Evolutionary conservation across 2,888 invertebrate genomes (phyloP), one percentile per base, ranked within the genome.

Genomic region (Lasioglossum figueresi): DNA sequence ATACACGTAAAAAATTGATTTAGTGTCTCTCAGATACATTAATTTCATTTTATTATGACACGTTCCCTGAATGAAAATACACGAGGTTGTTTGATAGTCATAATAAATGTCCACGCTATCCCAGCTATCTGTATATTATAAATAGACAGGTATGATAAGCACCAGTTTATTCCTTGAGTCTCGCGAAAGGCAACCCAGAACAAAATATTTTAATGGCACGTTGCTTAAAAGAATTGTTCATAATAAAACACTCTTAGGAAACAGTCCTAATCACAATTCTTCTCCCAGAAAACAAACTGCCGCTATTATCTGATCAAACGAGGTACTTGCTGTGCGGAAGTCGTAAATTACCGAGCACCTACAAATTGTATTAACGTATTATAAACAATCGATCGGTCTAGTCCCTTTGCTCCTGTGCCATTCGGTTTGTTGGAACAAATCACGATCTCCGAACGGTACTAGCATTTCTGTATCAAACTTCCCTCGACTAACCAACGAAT

Each of bases 31-130:
- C 3, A n/a, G 56, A n/a, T n/a, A 23, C 56, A 56, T 56, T 56
- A 56, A 56, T 56, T 56, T 56, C n/a, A n/a, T 56, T 56, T 56
- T 56, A 56, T 56, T 56, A 56, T 56, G 56, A 12, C 56, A n/a
- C 8, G 12, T 56, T n/a, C 10, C n/a, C n/a, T n/a, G 56, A 56
- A 56, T 12, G 56, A 56, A 56, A 56, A 56, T 56, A 56, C 56
- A 56, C 56, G 56, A 56, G 56, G 12, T 56, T 56, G n/a, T n/a
- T 56, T n/a, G 56, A 56, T n/a, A 56, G 56, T 56, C 56, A n/a
- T n/a, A n/a, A 56, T 56, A 56, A 56, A 56, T n/a, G 56, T 56
- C 12, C 56, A 56, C n/a, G 56, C 12, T 56, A 56, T 56, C 56
- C n/a, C 12, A n/a, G n/a, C 12, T 23, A n/a, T 56, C 56, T 56